phyloP scores from a whole-genome alignment of 2,888 invertebrate genomes.

The Blomia tropicalis region DNA sequence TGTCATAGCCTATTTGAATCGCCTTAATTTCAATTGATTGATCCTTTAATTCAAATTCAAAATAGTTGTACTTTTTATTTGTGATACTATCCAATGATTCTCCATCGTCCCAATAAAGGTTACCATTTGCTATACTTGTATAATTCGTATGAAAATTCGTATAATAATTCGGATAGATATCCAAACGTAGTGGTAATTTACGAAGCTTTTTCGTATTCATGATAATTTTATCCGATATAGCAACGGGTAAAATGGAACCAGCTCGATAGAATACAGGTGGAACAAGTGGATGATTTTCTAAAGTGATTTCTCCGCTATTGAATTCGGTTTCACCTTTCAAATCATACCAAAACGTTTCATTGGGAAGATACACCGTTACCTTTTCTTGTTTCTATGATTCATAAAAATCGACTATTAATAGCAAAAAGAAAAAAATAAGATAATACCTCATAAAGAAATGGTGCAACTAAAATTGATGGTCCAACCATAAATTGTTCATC shows the following conservation, averaged over 20 bases:
- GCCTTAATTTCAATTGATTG: neutral
- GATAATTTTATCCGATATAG: neutral
- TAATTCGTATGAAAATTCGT: too few relatives aligned
- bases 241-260: slow-evolving; percentile 16
- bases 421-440: neutral
- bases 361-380: neutral
- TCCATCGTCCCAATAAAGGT: slow-evolving; percentile 31
- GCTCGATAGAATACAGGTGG: slow-evolving; percentile 16
- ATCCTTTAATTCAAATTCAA: neutral
- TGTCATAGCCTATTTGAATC: neutral
- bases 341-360: neutral
- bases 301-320: neutral
- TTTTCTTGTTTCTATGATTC: neutral
- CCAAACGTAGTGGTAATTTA: neutral
- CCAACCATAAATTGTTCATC: slow-evolving; percentile 66
- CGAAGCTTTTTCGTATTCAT: neutral
- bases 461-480: slow-evolving; percentile 52
- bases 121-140: slow-evolving; percentile 25
- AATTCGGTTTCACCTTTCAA: neutral
- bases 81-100: slow-evolving; percentile 23
- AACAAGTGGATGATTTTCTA: neutral
- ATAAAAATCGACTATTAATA: neutral
- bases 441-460: slow-evolving; percentile 42
- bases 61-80: slow-evolving; percentile 17
- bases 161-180: slow-evolving; percentile 20